A percentile compares a stretch with the other conserved stretches of the same genome.
These are phyloP conservation scores for Epinephelus lanceolatus DNA, from an alignment of 2,113 vertebrate species.

Conservation along the genomic window DNA sequence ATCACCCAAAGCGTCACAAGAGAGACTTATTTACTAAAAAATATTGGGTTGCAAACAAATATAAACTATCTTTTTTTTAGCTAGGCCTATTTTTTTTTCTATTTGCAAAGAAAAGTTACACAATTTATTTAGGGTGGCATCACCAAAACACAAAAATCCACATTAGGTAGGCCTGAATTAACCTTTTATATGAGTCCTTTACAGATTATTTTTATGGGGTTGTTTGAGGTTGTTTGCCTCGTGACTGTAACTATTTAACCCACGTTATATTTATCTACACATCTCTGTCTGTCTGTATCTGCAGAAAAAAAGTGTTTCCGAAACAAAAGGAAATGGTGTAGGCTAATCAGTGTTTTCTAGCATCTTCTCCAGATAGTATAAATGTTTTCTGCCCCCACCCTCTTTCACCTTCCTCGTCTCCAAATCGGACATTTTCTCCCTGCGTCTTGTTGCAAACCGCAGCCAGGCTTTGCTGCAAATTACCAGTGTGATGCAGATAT, in stretches of 20 bases:
- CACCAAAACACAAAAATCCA: neutral
- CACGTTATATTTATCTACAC: neutral
- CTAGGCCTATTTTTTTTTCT: no score
- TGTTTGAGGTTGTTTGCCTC: neutral
- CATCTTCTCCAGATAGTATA: slow-evolving; percentile 16
- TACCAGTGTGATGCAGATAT: slow-evolving; percentile 34
- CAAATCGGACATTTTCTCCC: slow-evolving; percentile 72
- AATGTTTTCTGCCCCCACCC: slow-evolving; percentile 42
- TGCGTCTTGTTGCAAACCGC: slow-evolving; percentile 25
- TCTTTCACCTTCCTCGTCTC: slow-evolving; percentile 47
- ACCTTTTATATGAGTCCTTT: neutral
- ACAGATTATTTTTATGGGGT: no score
- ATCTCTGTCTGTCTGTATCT: neutral
- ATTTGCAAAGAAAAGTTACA: no score
- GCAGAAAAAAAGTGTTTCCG: neutral
- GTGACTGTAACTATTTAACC: neutral
- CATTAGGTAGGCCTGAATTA: neutral
- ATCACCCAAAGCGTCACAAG: neutral
- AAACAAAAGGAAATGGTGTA: neutral
- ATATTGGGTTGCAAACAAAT: no score
- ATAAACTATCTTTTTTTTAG: no score
- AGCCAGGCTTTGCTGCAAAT: slow-evolving; percentile 43
- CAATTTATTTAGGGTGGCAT: neutral
- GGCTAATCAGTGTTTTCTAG: neutral
- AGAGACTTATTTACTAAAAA: neutral